Evolutionary conservation across 2,888 invertebrate species (phyloP).

Genomic region (Chymomyza fuscimana): DNA sequence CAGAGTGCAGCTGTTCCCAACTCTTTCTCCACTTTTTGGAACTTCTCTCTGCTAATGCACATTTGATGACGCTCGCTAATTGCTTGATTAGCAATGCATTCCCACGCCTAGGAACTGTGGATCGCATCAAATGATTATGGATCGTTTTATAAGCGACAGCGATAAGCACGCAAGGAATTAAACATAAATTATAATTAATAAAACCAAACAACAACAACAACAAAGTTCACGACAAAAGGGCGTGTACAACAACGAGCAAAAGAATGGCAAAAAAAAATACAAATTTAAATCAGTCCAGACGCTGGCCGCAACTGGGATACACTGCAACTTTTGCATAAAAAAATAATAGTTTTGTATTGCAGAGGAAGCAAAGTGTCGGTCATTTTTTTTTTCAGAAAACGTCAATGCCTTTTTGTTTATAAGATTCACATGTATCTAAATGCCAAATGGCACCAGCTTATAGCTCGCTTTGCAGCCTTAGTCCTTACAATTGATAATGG

Average conservation of each 20-base stretch:
- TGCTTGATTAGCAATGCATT: conserved; percentile 66
- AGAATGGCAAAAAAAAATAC: neutral
- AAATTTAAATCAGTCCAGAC: neutral
- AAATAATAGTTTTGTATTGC: no score
- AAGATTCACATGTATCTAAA: no score
- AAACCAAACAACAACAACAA: conserved; percentile 36
- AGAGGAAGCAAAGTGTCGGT: no score
- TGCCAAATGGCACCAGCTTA: no score
- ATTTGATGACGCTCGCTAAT: conserved; percentile 69
- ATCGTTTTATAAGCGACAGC: conserved; percentile 13
- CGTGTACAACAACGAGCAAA: conserved; percentile 32
- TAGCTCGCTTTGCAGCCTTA: no score
- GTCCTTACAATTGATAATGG: no score
- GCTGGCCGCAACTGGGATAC: no score
- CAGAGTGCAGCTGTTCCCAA: neutral
- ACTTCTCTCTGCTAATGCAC: conserved; percentile 54
- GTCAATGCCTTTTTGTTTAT: no score
- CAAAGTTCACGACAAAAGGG: conserved; percentile 42
- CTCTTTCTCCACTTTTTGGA: no score
- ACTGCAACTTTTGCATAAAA: no score
- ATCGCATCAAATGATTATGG: conserved; percentile 1
- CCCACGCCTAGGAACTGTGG: conserved; percentile 36
- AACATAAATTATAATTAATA: conserved; percentile 71
- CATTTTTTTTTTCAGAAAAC: no score
- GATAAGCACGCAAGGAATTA: conserved; percentile 52